Evolutionary conservation across 2,888 invertebrate genomes (phyloP), one percentile per base, ranked within the genome.

Genomic region (Ametastegia equiseti): DNA sequence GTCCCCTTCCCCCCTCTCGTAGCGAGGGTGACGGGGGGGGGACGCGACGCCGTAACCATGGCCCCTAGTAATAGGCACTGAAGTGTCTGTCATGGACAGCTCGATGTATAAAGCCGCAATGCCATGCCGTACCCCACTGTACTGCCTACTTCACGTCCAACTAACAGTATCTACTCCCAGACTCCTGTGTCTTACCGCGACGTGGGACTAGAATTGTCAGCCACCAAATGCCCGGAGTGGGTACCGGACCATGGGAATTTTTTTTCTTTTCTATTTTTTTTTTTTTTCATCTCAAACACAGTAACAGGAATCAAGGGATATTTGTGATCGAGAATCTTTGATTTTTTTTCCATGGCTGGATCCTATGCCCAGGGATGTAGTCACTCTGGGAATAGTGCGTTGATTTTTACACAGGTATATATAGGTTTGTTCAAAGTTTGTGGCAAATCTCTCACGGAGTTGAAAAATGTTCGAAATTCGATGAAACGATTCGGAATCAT

Each of bases 21-120:
- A 30, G 30, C 7, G 63, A 63, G 63, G 63, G 63, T 30, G 63
- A 63, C 7, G 27, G 63, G 23, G 63, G 63, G 30, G 7, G 30
- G 50, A 30, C 36, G 19, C 75, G 36, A 54, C 42, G 67, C n/a
- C 47, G 45, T 71, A 75, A 75, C 75, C 75, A 75, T 75, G 75
- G 75, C 75, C 75, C 75, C 75, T 54, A 73, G 73, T 71, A 80
- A 71, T 73, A 80, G 54, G 30, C 71, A 73, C 73, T 80, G 80
- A 57, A 80, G 75, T 75, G 86, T 86, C 84, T 81, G 82, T 84
- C 86, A 86, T 84, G 86, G 84, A 57, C 71, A n/a, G 7, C 45
- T 47, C 11, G 36, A 23, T 27, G 39, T 67, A 67, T n/a, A n/a
- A n/a, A n/a, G n/a, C n/a, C n/a, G 54, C 15, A 36, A 47, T 42